These are phyloP conservation scores for Phoebastria nigripes DNA, from an alignment of 2,797 vertebrate species.

Conservation along the genomic window DNA sequence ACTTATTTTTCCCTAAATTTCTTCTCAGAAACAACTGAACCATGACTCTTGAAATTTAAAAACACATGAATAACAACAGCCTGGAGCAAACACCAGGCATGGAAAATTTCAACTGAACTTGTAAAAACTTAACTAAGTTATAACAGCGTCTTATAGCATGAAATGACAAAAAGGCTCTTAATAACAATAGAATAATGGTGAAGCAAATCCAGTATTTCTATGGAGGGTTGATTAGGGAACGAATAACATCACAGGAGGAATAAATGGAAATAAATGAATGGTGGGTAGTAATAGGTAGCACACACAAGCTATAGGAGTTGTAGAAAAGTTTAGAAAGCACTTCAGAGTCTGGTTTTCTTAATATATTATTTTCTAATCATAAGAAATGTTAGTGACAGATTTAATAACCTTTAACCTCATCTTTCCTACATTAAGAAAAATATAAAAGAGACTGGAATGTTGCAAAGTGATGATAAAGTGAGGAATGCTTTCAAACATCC, in stretches of 20 bases:
- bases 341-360: background rate
- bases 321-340: background rate
- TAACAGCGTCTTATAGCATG: background rate
- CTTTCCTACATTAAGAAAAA: background rate
- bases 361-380: background rate
- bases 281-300: background rate
- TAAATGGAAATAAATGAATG: background rate
- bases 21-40: slow-evolving; percentile 24
- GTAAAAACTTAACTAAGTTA: slow-evolving; percentile 7
- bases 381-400: background rate
- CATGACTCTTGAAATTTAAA: slow-evolving; percentile 27
- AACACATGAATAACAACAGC: background rate
- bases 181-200: background rate
- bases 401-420: background rate
- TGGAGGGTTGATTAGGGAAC: background rate
- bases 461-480: background rate
- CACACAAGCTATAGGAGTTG: background rate
- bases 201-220: background rate
- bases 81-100: background rate
- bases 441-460: background rate
- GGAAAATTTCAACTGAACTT: slow-evolving; percentile 28
- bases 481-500: background rate
- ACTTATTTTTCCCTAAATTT: background rate
- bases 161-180: background rate
- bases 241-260: background rate